These are phyloP conservation scores for Lamprotornis superbus DNA, from an alignment of 2,113 vertebrate genomes.

Conservation along the genomic window DNA sequence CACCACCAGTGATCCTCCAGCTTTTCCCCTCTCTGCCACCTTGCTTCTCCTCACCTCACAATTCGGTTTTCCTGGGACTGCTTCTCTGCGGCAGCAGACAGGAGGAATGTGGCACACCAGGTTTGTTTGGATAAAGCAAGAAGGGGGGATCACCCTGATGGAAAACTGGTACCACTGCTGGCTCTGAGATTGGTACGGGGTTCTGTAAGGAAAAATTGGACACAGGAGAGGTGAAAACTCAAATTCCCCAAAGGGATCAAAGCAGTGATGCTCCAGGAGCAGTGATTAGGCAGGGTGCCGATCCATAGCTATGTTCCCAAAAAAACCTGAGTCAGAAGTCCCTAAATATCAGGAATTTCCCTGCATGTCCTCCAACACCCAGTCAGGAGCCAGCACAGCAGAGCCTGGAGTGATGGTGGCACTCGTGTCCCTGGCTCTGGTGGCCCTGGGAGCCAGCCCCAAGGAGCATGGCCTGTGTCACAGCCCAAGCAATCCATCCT, in stretches of 20 bases:
- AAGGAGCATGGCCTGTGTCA: not conserved
- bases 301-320: not conserved
- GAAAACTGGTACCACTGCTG: fast-evolving
- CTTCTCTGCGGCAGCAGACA: not conserved
- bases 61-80: not conserved
- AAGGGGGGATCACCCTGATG: not conserved
- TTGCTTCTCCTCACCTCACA: not conserved
- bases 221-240: not conserved
- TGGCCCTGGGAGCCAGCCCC: not conserved
- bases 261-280: not conserved
- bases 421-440: not conserved
- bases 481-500: not conserved
- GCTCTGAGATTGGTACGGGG: not conserved
- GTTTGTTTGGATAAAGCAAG: slow-evolving; percentile 1
- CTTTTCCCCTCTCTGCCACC: not conserved
- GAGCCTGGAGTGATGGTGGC: not conserved
- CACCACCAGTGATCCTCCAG: not conserved
- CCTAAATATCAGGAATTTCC: not conserved
- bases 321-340: not conserved
- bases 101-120: slow-evolving; percentile 4
- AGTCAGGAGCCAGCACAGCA: not conserved
- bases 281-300: not conserved
- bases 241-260: not conserved
- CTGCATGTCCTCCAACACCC: not conserved
- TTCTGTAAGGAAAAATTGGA: not conserved